Evolutionary conservation across 2,113 vertebrate genomes (phyloP).

Genomic region (Podarcis cretensis): DNA sequence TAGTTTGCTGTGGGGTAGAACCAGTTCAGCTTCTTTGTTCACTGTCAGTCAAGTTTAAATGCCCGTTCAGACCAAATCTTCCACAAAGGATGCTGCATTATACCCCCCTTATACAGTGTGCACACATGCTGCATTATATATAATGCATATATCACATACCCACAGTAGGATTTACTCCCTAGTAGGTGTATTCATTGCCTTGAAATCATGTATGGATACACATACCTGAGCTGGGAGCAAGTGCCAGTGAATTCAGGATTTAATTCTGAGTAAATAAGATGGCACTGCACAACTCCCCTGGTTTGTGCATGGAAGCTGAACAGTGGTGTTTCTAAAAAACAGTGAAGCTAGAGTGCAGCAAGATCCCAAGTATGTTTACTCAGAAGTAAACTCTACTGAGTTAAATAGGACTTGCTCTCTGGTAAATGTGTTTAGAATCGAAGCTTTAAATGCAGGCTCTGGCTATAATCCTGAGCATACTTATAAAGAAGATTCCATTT

Average conservation of each 20-base stretch:
- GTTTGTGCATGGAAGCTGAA: neutral
- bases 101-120: neutral
- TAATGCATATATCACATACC: too few species aligned
- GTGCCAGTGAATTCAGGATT: neutral
- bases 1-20: neutral
- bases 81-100: neutral
- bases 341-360: neutral
- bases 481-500: neutral
- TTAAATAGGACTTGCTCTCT: neutral
- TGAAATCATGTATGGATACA: neutral
- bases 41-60: constrained; percentile 11
- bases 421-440: neutral
- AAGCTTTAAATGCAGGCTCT: neutral
- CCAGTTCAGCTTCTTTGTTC: neutral
- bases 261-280: neutral
- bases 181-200: neutral
- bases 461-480: neutral
- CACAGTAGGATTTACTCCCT: neutral
- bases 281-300: neutral
- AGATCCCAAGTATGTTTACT: neutral
- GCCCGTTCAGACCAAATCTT: neutral
- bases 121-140: too few species aligned
- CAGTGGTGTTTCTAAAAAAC: neutral
- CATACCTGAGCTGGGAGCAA: neutral
- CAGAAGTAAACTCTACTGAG: neutral